Percentiles rank a stretch among this genome's conserved stretches.
phyloP scores from a whole-genome alignment of 1,140 invertebrate species.

The Whitmania pigra region DNA sequence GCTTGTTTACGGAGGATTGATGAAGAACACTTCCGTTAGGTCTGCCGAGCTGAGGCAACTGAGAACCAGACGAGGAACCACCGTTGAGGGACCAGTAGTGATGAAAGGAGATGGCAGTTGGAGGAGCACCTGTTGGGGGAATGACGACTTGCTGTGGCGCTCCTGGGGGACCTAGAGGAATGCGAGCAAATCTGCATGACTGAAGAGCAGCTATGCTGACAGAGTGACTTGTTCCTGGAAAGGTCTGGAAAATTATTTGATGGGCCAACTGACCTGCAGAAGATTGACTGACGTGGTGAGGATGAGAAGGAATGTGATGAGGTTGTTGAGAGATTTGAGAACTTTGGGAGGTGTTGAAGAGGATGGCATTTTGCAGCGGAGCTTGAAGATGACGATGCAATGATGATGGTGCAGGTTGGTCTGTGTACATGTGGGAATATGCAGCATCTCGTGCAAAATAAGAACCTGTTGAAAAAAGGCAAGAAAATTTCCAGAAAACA shows the following conservation, averaged over 20 bases:
- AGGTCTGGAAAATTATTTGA: slow-evolving; percentile 17
- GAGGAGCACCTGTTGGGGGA: neutral
- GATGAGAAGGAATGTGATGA: slow-evolving; percentile 12
- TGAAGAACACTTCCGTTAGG: too few species aligned
- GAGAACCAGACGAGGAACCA: too few species aligned
- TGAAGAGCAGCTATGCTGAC: slow-evolving; percentile 20
- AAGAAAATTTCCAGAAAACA: too few species aligned
- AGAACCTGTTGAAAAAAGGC: slow-evolving; percentile 11
- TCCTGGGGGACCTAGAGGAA: slow-evolving; percentile 1
- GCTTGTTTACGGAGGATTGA: neutral
- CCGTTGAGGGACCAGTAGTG: neutral
- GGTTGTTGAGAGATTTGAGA: neutral
- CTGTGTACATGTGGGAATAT: slow-evolving; percentile 23
- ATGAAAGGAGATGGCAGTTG: neutral
- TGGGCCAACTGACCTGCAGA: neutral
- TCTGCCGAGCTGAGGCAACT: too few species aligned
- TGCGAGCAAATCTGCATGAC: slow-evolving; percentile 8
- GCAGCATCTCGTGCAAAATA: slow-evolving; percentile 24
- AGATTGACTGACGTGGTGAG: neutral
- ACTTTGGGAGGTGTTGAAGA: slow-evolving; percentile 9
- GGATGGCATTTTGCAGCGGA: slow-evolving; percentile 5
- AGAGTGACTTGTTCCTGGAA: slow-evolving; percentile 18
- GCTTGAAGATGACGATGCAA: neutral
- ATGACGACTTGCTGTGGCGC: neutral
- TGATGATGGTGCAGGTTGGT: slow-evolving; percentile 2